A percentile compares a stretch with the other conserved stretches of the same genome.
These are phyloP conservation scores for Rafetus swinhoei DNA, from an alignment of 2,113 vertebrate genomes.

Conservation along the genomic window DNA sequence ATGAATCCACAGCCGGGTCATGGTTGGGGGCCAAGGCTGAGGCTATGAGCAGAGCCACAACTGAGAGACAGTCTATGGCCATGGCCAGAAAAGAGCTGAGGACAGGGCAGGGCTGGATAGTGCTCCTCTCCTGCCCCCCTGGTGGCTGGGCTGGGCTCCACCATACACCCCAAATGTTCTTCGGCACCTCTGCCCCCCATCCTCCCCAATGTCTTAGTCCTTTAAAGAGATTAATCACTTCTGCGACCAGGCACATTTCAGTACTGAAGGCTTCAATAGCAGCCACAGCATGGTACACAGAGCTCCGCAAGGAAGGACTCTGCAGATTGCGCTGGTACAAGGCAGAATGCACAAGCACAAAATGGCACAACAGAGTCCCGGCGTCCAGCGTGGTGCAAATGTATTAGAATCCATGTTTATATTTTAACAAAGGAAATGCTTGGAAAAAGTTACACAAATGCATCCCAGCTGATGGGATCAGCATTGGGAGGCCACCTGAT, in stretches of 20 bases:
- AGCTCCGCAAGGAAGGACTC: background rate
- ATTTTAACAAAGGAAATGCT: background rate
- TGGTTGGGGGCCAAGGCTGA: too few relatives aligned
- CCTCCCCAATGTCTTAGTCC: background rate
- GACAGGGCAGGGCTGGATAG: too few relatives aligned
- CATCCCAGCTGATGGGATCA: background rate
- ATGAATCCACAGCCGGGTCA: too few relatives aligned
- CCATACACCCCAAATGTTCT: too few relatives aligned
- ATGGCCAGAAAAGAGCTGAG: too few relatives aligned
- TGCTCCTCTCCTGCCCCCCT: too few relatives aligned
- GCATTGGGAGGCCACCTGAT: background rate
- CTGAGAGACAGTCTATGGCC: too few relatives aligned
- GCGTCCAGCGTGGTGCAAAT: background rate
- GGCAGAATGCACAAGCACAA: background rate
- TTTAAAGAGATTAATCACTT: background rate
- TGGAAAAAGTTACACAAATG: background rate
- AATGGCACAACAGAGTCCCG: background rate
- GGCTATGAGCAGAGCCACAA: too few relatives aligned
- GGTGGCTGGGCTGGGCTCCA: too few relatives aligned
- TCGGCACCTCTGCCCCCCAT: too few relatives aligned
- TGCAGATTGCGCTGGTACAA: background rate
- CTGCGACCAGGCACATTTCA: background rate
- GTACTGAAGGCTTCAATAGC: background rate
- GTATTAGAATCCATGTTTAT: background rate
- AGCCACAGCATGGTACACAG: background rate